These are phyloP conservation scores for Dioctria rufipes DNA, from an alignment of 2,888 invertebrate species.

Conservation along the genomic window DNA sequence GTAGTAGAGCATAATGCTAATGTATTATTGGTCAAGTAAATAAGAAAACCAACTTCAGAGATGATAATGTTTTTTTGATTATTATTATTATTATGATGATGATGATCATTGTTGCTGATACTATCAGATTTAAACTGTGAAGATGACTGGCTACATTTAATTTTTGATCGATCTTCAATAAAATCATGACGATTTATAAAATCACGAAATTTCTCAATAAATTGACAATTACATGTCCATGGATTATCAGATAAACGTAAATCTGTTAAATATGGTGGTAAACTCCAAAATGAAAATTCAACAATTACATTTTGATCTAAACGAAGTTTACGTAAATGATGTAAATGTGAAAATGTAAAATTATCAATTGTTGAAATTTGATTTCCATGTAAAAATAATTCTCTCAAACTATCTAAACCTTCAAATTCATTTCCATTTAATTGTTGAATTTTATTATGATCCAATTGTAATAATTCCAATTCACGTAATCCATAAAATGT, in stretches of 20 bases:
- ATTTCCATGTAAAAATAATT: constrained; percentile 91
- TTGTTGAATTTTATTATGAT: constrained; percentile 86
- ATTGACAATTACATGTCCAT: constrained; percentile 91
- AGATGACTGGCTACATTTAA: constrained; percentile 78
- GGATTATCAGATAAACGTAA: constrained; percentile 85
- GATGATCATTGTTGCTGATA: constrained; percentile 21
- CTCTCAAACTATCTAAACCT: constrained; percentile 85
- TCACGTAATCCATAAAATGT: constrained; percentile 91
- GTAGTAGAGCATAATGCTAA: constrained; percentile 74
- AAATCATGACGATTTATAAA: constrained; percentile 85
- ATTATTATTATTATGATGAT: neutral
- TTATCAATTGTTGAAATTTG: constrained; percentile 86
- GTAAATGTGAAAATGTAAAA: constrained; percentile 85
- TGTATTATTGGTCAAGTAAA: constrained; percentile 73
- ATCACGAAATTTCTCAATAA: constrained; percentile 83
- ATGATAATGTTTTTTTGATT: constrained; percentile 30
- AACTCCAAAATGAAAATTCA: constrained; percentile 86
- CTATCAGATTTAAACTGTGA: neutral
- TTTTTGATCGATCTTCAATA: constrained; percentile 82
- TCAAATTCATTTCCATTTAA: constrained; percentile 88
- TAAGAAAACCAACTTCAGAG: constrained; percentile 42
- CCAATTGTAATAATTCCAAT: constrained; percentile 86
- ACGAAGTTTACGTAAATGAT: constrained; percentile 86
- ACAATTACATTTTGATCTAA: constrained; percentile 88
- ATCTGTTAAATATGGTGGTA: constrained; percentile 77